Conservation (phyloP, 1,140 invertebrate species). For the Halictus rubicundus region DNA sequence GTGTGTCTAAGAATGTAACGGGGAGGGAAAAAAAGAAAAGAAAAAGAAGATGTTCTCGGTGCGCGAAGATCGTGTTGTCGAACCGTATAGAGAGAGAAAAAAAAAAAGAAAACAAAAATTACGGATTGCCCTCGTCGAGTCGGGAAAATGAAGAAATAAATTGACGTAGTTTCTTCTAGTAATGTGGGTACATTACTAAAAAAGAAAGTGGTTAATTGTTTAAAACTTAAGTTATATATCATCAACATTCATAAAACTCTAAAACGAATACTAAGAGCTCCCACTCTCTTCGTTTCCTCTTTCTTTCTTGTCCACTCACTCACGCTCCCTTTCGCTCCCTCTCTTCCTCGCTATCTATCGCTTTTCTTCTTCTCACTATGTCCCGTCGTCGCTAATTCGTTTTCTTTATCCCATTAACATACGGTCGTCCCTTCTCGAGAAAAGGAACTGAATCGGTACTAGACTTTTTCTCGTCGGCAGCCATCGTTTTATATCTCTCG, state of each 20-base stretch:
- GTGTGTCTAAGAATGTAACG: background rate
- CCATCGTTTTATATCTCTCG: conserved; percentile 26
- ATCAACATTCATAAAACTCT: conserved; percentile 65
- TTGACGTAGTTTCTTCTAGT: conserved; percentile 6
- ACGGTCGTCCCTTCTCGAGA: conserved; percentile 4
- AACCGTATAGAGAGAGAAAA: background rate
- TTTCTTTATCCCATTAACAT: background rate
- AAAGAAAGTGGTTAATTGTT: conserved; percentile 43
- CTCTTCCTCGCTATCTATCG: conserved; percentile 1
- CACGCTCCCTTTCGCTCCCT: background rate
- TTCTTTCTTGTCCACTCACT: background rate
- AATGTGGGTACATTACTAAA: conserved; percentile 10
- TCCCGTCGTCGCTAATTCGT: background rate
- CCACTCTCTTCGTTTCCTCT: conserved; percentile 27
- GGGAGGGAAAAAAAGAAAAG: background rate
- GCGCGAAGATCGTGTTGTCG: background rate
- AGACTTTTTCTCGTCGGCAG: conserved; percentile 26
- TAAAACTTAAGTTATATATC: conserved; percentile 61
- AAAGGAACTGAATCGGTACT: conserved; percentile 40
- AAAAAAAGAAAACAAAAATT: background rate
- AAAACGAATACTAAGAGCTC: conserved; percentile 55
- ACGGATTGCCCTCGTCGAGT: too few species aligned
- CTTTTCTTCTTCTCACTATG: background rate
- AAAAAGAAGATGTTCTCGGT: background rate
- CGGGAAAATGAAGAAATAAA: background rate